phyloP scores from a whole-genome alignment of 2,888 invertebrate genomes.

The Lamellibrachia satsuma region DNA sequence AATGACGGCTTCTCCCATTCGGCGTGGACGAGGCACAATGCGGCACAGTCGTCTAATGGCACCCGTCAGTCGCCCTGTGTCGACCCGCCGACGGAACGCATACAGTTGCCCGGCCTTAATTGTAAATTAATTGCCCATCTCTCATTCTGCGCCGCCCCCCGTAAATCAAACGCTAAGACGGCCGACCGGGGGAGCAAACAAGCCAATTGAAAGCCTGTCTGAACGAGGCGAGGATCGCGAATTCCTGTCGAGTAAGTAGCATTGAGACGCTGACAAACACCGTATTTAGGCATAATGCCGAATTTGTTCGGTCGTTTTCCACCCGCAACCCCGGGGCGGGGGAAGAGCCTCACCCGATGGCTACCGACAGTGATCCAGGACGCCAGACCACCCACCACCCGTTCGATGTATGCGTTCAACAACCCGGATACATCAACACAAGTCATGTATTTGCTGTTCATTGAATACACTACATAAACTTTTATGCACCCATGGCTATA shows the following conservation, averaged over 20 bases:
- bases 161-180: neutral
- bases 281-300: neutral
- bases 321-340: neutral
- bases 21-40: neutral
- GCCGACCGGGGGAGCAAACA: neutral
- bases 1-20: neutral
- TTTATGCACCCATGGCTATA: no score
- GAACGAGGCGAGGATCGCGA: neutral
- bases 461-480: no score
- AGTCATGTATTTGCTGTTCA: no score
- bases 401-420: no score
- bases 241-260: neutral
- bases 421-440: no score
- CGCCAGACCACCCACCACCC: neutral
- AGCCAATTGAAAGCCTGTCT: neutral
- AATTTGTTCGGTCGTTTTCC: conserved; percentile 4
- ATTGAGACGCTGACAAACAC: neutral
- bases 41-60: neutral
- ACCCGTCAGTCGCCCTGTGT: neutral
- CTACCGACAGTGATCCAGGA: neutral
- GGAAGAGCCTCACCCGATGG: neutral
- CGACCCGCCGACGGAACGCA: neutral
- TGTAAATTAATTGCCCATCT: conserved; percentile 10
- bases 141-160: neutral
- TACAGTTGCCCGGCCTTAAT: conserved; percentile 12